Percentiles rank a stretch among this genome's conserved stretches.
These are phyloP conservation scores for Lutraria rhynchaena DNA, from an alignment of 1,140 invertebrate genomes.

Conservation along the genomic window DNA sequence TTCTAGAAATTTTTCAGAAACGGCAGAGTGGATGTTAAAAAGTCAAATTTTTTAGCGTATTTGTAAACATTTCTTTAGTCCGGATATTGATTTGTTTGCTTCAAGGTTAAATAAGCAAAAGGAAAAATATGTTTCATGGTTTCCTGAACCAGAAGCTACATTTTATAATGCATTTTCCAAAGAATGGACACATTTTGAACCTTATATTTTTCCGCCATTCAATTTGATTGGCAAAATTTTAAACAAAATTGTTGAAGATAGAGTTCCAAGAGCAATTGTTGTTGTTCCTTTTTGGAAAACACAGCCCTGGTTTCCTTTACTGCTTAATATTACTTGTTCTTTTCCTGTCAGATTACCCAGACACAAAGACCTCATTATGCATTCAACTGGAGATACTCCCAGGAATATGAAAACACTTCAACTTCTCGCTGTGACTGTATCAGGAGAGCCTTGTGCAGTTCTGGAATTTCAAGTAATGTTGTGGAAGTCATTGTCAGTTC, in stretches of 20 bases:
- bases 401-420: too few species aligned
- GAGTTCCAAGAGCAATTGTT: not conserved
- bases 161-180: constrained; percentile 24
- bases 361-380: not conserved
- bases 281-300: constrained; percentile 14
- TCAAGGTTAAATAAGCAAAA: constrained; percentile 37
- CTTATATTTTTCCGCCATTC: too few species aligned
- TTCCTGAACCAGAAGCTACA: constrained; percentile 3
- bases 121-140: constrained; percentile 33
- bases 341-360: constrained; percentile 27
- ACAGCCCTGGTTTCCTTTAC: constrained; percentile 24
- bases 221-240: constrained; percentile 4
- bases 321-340: constrained; percentile 17
- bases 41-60: constrained; percentile 13
- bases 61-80: constrained; percentile 7
- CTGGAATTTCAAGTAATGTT: too few species aligned
- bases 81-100: constrained; percentile 53
- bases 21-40: constrained; percentile 49
- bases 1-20: constrained; percentile 29
- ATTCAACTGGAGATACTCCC: too few species aligned
- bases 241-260: constrained; percentile 27
- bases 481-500: too few species aligned
- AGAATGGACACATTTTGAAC: constrained; percentile 11
- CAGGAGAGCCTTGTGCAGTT: too few species aligned
- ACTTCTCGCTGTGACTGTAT: too few species aligned